Conservation (phyloP, 2,888 invertebrate genomes). For the Spilarctia lutea region DNA sequence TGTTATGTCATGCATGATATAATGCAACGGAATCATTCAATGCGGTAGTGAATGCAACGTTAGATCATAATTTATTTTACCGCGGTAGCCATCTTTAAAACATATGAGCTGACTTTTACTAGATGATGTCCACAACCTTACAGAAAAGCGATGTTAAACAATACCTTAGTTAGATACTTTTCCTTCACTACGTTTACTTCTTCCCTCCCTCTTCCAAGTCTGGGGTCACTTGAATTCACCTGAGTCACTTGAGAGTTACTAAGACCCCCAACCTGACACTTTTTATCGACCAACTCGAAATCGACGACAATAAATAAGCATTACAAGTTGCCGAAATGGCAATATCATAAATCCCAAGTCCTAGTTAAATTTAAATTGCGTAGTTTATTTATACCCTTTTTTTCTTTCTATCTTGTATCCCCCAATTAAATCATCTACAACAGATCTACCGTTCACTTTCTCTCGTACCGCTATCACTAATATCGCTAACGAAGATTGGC, state of each 20-base stretch:
- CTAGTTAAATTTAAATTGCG: neutral
- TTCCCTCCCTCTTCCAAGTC: neutral
- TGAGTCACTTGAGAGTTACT: neutral
- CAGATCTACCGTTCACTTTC: slow-evolving; percentile 33
- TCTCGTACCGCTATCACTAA: slow-evolving; percentile 15
- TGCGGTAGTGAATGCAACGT: neutral
- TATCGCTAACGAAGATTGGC: slow-evolving; percentile 37
- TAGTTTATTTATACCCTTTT: neutral
- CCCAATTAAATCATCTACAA: slow-evolving; percentile 13
- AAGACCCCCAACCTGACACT: too few species aligned
- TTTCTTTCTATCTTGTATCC: neutral
- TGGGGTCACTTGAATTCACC: neutral
- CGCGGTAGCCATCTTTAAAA: neutral
- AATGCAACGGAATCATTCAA: slow-evolving; percentile 25
- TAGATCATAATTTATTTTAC: neutral
- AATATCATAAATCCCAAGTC: too few species aligned
- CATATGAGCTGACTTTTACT: neutral
- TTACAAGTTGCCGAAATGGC: neutral
- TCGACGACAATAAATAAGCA: too few species aligned
- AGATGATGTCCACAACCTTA: neutral
- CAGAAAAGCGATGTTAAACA: too few species aligned
- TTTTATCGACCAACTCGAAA: too few species aligned
- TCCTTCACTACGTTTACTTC: neutral
- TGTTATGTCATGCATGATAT: slow-evolving; percentile 60
- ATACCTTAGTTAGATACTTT: too few species aligned